Conservation (phyloP, 2,113 vertebrate species). For the Scolopax mira region DNA sequence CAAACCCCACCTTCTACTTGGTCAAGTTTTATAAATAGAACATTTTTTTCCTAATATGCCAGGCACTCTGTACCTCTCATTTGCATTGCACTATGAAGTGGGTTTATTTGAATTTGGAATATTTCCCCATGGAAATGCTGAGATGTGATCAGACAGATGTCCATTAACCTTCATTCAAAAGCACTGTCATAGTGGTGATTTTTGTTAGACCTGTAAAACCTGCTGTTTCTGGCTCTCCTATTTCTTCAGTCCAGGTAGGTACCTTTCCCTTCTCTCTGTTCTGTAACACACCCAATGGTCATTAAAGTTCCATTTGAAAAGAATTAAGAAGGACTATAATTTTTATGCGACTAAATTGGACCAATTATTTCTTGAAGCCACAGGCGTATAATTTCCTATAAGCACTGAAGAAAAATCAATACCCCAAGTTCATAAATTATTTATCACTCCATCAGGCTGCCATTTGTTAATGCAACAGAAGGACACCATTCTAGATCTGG, state of each 20-base stretch:
- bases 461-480: conserved; percentile 14
- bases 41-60: background rate
- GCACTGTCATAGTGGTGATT: background rate
- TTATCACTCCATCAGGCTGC: conserved; percentile 34
- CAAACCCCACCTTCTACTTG: background rate
- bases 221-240: background rate
- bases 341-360: conserved; percentile 58
- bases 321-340: conserved; percentile 58
- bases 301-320: conserved; percentile 59
- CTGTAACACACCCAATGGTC: background rate
- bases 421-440: conserved; percentile 57
- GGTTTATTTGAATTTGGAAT: background rate
- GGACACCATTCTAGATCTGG: background rate
- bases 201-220: background rate
- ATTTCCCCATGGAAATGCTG: background rate
- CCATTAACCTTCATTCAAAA: background rate
- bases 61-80: background rate
- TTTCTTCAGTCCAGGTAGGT: background rate
- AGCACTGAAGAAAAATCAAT: conserved; percentile 61
- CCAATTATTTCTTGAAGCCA: conserved; percentile 48
- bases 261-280: background rate
- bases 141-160: conserved; percentile 8
- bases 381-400: conserved; percentile 57
- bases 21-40: background rate
- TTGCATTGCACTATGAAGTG: background rate